phyloP scores from a whole-genome alignment of 2,113 vertebrate species.

The Labeo rohita region DNA sequence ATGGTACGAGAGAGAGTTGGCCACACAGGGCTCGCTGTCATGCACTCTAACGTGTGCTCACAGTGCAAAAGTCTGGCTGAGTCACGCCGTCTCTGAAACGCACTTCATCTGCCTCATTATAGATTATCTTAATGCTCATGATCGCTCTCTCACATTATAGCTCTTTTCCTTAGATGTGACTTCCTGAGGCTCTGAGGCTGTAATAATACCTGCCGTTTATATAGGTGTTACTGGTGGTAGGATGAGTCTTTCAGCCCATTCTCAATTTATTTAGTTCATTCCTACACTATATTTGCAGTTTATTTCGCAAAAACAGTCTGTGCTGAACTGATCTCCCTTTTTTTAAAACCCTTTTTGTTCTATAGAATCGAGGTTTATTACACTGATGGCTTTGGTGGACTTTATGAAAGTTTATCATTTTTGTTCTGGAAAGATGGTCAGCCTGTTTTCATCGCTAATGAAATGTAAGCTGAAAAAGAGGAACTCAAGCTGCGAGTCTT shows the following conservation, averaged over 20 bases:
- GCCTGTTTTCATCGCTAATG: not conserved
- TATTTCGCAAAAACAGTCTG: not conserved
- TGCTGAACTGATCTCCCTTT: not conserved
- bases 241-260: not conserved
- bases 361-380: not conserved
- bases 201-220: not conserved
- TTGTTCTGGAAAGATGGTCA: not conserved
- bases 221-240: not conserved
- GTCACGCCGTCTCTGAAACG: conserved; percentile 29
- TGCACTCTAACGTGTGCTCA: conserved; percentile 23
- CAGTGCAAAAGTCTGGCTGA: conserved; percentile 23
- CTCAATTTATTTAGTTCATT: conserved; percentile 3
- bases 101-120: conserved; percentile 34
- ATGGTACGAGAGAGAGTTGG: conserved; percentile 25
- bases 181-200: conserved; percentile 11
- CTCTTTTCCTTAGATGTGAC: conserved; percentile 12
- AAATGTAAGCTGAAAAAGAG: not conserved
- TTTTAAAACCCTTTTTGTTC: not conserved
- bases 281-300: conserved; percentile 9
- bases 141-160: not conserved
- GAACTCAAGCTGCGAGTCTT: not conserved
- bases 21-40: conserved; percentile 14
- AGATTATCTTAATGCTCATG: conserved; percentile 20
- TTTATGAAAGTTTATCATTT: not conserved
- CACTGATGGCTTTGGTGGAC: not conserved